Evolutionary conservation across 2,888 invertebrate genomes (phyloP), one percentile per base, ranked within the genome.

Genomic region (Melipona beecheii): DNA sequence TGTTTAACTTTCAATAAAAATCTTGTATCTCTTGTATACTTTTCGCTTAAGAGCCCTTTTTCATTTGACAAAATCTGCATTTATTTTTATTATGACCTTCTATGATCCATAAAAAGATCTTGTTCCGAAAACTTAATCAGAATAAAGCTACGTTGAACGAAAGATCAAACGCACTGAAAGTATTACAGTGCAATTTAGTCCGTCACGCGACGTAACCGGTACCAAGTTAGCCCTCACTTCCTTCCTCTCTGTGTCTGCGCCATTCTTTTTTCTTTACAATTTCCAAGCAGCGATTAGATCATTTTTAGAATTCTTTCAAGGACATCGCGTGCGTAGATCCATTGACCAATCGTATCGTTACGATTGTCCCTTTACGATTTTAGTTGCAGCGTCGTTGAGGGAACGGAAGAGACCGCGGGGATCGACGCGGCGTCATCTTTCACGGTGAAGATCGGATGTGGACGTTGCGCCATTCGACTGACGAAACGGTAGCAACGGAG

Each of bases 371-470:
- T 54, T 36, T 65, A 56, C n/a, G n/a, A 56, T 56, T n/a, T 56
- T 36, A 83, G 78, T 86, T 87, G 31, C 80, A 24, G 86, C 11
- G 58, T 69, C 75, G 66, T 31, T 78, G 75, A 65, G 77, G 31
- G 56, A 9, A 9, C 43, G 43, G 64, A 50, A 56, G 36, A 65
- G 60, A 60, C 70, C 79, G 62, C 65, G 70, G 58, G 21, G 81
- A 77, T 78, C 72, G 36, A 58, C 78, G 68, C 58, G 66, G 74
- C 72, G 58, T 71, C 70, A 76, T 70, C 50, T n/a, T 76, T 56
- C 43, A 70, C 36, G 83, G 84, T 75, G 68, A 68, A 21, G 83
- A 80, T 91, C 92, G 93, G 90, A 93, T 93, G 92, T 90, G 87
- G 90, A 84, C 75, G 85, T 76, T 62, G 74, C 36, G 87, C 84